These are phyloP conservation scores for Sebastes aleutianus DNA, from an alignment of 2,797 vertebrate species.

Conservation along the genomic window DNA sequence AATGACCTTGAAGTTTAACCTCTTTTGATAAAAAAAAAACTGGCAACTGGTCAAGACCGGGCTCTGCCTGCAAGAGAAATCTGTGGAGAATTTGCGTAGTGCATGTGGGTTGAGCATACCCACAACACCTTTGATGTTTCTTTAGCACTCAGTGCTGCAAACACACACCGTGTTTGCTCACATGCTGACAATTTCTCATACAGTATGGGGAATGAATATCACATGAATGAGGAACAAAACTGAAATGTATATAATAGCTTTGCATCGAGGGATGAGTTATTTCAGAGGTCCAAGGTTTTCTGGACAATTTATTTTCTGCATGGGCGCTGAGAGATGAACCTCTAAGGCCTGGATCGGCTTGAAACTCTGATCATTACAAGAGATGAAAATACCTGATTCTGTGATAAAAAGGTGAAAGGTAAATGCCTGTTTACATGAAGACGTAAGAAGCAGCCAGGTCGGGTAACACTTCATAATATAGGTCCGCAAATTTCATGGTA, in stretches of 20 bases:
- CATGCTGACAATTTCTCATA: slow-evolving; percentile 4
- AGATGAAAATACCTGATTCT: neutral
- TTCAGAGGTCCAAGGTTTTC: neutral
- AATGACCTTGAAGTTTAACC: slow-evolving; percentile 49
- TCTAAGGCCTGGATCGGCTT: neutral
- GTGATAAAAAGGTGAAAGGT: neutral
- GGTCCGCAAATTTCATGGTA: too few species aligned
- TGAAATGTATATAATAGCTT: neutral
- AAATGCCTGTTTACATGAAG: neutral
- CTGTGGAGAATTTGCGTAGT: slow-evolving; percentile 14
- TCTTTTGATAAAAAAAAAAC: slow-evolving; percentile 22
- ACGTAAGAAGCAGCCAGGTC: too few species aligned
- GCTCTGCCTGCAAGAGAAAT: slow-evolving; percentile 13
- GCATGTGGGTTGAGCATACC: slow-evolving; percentile 32
- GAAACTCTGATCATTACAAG: neutral
- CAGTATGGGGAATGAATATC: neutral
- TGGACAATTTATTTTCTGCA: neutral
- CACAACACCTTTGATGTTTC: slow-evolving; percentile 25
- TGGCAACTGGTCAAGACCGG: slow-evolving; percentile 17
- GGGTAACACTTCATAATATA: rapidly evolving
- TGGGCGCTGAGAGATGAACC: neutral
- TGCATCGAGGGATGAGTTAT: neutral
- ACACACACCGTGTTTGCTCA: slow-evolving; percentile 1
- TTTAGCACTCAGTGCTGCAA: neutral
- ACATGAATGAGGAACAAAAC: neutral